These are phyloP conservation scores for Pseudomyrmex cubaensis DNA, from an alignment of 1,140 invertebrate species.

Conservation along the genomic window DNA sequence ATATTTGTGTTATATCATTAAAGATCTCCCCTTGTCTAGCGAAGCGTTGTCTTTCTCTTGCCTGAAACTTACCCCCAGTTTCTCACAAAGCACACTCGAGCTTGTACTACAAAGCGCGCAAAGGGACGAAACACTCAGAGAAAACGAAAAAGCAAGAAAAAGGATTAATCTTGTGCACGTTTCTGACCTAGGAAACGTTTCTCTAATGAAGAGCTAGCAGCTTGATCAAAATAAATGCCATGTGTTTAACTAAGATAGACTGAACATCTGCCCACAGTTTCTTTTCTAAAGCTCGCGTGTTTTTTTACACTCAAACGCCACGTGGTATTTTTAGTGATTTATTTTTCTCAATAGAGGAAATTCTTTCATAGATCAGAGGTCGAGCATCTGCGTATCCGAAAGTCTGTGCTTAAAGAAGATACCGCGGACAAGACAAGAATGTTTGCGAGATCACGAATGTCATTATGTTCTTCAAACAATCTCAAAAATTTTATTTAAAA, in stretches of 20 bases:
- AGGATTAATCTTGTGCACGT: conserved; percentile 39
- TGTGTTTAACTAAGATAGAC: conserved; percentile 34
- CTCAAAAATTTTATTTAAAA: not conserved
- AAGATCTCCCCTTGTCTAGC: not conserved
- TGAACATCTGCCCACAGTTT: not conserved
- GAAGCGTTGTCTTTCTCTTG: not conserved
- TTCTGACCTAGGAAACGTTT: conserved; percentile 21
- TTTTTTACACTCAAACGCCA: not conserved
- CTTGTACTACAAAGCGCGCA: conserved; percentile 41
- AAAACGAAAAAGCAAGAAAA: conserved; percentile 40
- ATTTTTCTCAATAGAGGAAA: conserved; percentile 1
- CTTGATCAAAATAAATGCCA: not conserved
- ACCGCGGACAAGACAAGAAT: not conserved
- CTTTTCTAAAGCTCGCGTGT: conserved; percentile 1
- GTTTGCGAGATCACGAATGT: not conserved
- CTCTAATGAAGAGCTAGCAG: conserved; percentile 34
- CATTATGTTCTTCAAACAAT: not conserved
- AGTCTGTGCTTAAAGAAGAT: not conserved
- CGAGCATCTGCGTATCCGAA: not conserved
- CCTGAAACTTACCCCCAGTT: not conserved
- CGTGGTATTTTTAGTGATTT: conserved; percentile 10
- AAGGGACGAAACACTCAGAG: conserved; percentile 5
- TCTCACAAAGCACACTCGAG: conserved; percentile 14
- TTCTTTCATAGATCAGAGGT: not conserved
- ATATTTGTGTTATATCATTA: conserved; percentile 33